These are phyloP conservation scores for Rousettus leschenaultii DNA, from an alignment of 2,113 vertebrate species.

Conservation along the genomic window DNA sequence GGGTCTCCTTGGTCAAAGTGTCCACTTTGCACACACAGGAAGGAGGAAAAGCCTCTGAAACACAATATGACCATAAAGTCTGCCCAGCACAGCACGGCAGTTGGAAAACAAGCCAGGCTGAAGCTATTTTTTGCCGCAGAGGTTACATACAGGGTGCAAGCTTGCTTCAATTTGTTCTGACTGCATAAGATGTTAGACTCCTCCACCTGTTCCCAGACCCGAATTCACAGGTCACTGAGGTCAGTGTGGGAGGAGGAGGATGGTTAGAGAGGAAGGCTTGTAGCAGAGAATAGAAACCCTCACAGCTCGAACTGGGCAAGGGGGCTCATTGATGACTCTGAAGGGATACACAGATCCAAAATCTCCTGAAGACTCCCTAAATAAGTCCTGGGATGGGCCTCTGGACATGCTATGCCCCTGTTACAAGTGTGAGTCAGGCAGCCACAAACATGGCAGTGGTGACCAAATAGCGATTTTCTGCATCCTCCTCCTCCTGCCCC, in stretches of 20 bases:
- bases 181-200: no score
- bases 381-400: no score
- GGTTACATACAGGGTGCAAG: background rate
- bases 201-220: background rate
- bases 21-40: background rate
- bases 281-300: background rate
- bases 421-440: no score
- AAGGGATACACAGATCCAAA: background rate
- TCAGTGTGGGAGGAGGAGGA: background rate
- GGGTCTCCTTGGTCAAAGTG: no score
- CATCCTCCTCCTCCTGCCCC: no score
- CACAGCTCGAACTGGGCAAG: no score
- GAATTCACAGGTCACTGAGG: background rate
- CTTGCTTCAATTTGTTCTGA: background rate
- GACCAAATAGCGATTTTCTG: no score
- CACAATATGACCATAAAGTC: background rate
- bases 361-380: background rate
- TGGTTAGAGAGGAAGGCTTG: background rate
- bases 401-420: background rate
- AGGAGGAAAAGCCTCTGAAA: background rate
- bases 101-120: fast-evolving
- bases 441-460: no score
- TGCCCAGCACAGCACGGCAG: fast-evolving
- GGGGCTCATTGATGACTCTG: background rate
- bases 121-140: background rate